Percentiles rank a stretch among this genome's conserved stretches.
Evolutionary conservation across 2,797 vertebrate genomes (phyloP).

Genomic region (Pachyuromys duprasi): DNA sequence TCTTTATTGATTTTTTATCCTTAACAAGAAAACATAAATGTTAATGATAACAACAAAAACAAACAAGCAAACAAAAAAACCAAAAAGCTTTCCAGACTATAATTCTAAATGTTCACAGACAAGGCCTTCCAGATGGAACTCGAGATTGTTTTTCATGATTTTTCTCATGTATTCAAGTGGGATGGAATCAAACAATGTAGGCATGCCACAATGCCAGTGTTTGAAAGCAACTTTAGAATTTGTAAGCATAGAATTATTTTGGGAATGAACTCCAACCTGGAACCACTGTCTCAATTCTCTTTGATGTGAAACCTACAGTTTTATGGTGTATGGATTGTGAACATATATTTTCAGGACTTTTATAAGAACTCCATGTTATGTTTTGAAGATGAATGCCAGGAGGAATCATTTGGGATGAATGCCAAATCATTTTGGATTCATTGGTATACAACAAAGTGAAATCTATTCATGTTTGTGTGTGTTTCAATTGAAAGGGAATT

Average conservation of each 20-base stretch:
- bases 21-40: slow-evolving; percentile 16
- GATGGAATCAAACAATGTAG: not conserved
- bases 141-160: not conserved
- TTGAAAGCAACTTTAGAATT: slow-evolving; percentile 35
- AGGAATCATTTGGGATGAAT: not conserved
- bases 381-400: slow-evolving; percentile 24
- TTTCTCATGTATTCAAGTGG: slow-evolving; percentile 9
- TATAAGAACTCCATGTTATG: not conserved
- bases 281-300: slow-evolving; percentile 21
- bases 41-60: not conserved
- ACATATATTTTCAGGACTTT: slow-evolving; percentile 35
- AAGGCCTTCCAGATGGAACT: not conserved
- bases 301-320: slow-evolving; percentile 59
- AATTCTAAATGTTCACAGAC: not conserved
- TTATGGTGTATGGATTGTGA: slow-evolving; percentile 27
- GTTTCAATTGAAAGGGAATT: slow-evolving; percentile 43
- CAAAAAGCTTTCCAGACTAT: not conserved
- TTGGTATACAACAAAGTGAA: not conserved
- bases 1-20: slow-evolving; percentile 45
- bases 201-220: not conserved
- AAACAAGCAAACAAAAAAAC: too few species aligned
- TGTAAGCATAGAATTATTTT: slow-evolving; percentile 1
- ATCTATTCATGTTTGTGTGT: not conserved
- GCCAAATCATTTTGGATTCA: slow-evolving; percentile 35
- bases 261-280: slow-evolving; percentile 6